Evolutionary conservation across 2,888 invertebrate species (phyloP), one percentile per base, ranked within the genome.

Genomic region (Drosophila ochracea): DNA sequence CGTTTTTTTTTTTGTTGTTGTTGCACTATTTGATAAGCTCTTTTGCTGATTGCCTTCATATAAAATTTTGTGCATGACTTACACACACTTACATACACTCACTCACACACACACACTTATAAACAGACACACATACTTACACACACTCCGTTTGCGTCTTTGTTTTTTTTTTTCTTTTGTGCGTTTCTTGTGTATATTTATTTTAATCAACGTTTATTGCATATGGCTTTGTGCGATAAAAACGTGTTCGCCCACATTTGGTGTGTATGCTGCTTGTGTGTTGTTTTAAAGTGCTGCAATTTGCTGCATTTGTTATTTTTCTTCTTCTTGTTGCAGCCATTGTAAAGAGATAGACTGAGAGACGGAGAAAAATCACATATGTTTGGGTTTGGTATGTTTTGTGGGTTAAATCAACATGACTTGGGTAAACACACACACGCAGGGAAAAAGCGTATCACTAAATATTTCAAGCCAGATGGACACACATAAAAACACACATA

Each of bases 211-310:
- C 86, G 76, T 82, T 88, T 83, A 86, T 86, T 88, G 83, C 85
- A 90, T 86, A 90, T 88, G 76, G 81, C 82, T 82, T 80, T 75
- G 73, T 72, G 84, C 82, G 89, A 89, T 90, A 88, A 90, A 87
- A 91, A 91, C 91, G 89, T 83, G 91, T 89, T 91, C 91, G 91
- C 91, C 91, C 90, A 91, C 91, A 85, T 88, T 80, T 78, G 75
- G 73, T 73, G 75, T 74, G 52, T 64, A 61, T 74, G 25, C 30
- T 55, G 39, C 19, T 28, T 77, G 71, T 68, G 60, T 62, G 55
- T 41, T 66, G 63, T 54, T 76, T 73, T 69, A 73, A 73, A 76
- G 73, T 80, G 78, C 78, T 73, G 81, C 81, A 80, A 80, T 79
- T 79, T 80, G 81, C 43, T 80, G 78, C 77, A 79, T 72, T 78